Conservation (phyloP, 2,797 vertebrate genomes). For the Sebastes baramenuke region DNA sequence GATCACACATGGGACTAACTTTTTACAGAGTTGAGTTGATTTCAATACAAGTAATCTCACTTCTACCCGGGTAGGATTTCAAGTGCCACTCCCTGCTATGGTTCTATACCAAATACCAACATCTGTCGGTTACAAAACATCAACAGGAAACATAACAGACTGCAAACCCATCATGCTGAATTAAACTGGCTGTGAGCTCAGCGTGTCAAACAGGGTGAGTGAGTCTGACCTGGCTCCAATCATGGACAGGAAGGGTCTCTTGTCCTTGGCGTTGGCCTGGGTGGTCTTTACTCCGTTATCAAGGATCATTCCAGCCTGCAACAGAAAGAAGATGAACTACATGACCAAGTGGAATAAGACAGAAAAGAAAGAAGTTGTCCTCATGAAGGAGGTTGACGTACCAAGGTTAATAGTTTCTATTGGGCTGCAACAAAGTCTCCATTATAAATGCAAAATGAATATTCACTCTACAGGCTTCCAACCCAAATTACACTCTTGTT, state of each 20-base stretch:
- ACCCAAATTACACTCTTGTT: not conserved
- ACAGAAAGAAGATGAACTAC: not conserved
- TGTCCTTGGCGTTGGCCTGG: conserved; percentile 91
- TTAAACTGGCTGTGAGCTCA: not conserved
- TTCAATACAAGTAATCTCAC: not conserved
- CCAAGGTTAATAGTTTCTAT: not conserved
- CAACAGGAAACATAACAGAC: conserved; percentile 5
- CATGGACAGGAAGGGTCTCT: conserved; percentile 92
- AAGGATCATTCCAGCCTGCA: conserved; percentile 95
- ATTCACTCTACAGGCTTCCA: not conserved
- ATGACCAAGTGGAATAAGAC: not conserved
- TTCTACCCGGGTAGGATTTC: not conserved
- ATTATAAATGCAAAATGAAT: not conserved
- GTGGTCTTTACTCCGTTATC: conserved; percentile 97
- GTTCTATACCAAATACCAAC: not conserved
- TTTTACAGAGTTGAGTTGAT: not conserved
- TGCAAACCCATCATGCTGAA: not conserved
- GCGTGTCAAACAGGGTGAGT: not conserved
- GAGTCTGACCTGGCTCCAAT: conserved; percentile 90
- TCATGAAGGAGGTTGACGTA: not conserved
- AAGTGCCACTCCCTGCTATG: not conserved
- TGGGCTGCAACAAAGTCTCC: not conserved
- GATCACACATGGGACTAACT: not conserved
- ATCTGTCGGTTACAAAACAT: not conserved
- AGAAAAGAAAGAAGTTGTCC: not conserved